Evolutionary conservation across 2,797 vertebrate genomes (phyloP).

Genomic region (Vespertilio murinus): DNA sequence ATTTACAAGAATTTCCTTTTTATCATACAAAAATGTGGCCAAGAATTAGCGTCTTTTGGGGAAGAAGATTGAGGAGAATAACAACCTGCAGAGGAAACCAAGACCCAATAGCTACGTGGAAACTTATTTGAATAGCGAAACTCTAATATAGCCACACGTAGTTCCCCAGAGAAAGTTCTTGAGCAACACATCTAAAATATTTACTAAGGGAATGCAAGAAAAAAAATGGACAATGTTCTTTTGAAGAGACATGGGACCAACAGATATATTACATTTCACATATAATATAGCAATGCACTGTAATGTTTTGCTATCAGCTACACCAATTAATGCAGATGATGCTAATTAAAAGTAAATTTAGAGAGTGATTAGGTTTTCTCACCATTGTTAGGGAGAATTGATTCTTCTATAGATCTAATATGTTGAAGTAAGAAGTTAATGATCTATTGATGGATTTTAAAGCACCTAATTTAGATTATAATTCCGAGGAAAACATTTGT

Average conservation of each 20-base stretch:
- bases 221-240: slow-evolving; percentile 26
- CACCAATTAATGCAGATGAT: slow-evolving; percentile 79
- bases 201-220: not conserved
- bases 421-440: slow-evolving; percentile 75
- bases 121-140: not conserved
- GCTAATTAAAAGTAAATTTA: slow-evolving; percentile 82
- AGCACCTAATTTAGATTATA: slow-evolving; percentile 76
- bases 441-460: slow-evolving; percentile 79
- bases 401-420: slow-evolving; percentile 76
- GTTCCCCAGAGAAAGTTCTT: not conserved
- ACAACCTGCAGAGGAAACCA: not conserved
- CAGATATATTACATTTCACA: slow-evolving; percentile 69
- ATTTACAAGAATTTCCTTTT: not conserved
- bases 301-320: slow-evolving; percentile 77
- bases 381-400: slow-evolving; percentile 75
- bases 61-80: not conserved
- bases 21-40: not conserved
- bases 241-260: slow-evolving; percentile 45
- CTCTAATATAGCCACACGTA: not conserved
- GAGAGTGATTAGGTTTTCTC: slow-evolving; percentile 74
- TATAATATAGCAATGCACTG: slow-evolving; percentile 66
- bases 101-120: not conserved
- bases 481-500: slow-evolving; percentile 74
- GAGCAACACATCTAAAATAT: slow-evolving; percentile 13
- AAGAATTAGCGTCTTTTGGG: not conserved